Base-by-base conservation (phyloP, 2,113 vertebrate genomes). In the Hylia prasina region DNA sequence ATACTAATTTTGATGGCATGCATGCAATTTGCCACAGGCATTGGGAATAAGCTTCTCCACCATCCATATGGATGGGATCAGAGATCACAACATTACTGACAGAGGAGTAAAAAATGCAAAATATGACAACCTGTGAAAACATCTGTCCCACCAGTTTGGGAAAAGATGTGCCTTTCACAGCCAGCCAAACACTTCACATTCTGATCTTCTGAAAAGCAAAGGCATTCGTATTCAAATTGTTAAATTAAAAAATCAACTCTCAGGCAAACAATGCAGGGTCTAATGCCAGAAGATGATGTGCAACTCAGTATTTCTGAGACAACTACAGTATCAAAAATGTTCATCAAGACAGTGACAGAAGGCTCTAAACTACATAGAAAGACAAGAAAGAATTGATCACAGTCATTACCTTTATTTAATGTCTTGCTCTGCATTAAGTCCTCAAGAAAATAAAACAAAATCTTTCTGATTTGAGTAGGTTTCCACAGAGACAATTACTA, bases 41-140 rank as follows among this genome's bases (percentile, higher is more conserved):
- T 15, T 94, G 63, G 87, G 77, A 94, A 56, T 51, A 77, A 63
- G 19, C 5, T 90, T 89, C 39, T 84, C 69, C 20, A 15, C 22
- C 39, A 51, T 89, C 91, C 92, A 70, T 96, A 92, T 88, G 89
- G 93, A 69, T 87, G 66, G 75, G 82, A 93, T 95, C 85, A 97
- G 82, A 94, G 93, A 95, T 96, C 89, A 89, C 83, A 96, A 60
- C 63, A 63, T 57, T 65, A 61, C 54, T 89, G 77, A 87, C 42
- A 86, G 75, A 77, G 66, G 39, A 89, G 39, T 21, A 71, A 73
- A 87, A 90, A 82, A 89, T 44, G 56, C 42, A 71, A 92, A 90
- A 75, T 60, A 77, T 30, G 68, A 76, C 83, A 96, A 96, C 78
- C 66, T 95, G 87, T 68, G 60, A 96, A 96, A 97, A 95, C 89